phyloP scores from a whole-genome alignment of 1,140 invertebrate genomes.

The Hormaphis cornu region DNA sequence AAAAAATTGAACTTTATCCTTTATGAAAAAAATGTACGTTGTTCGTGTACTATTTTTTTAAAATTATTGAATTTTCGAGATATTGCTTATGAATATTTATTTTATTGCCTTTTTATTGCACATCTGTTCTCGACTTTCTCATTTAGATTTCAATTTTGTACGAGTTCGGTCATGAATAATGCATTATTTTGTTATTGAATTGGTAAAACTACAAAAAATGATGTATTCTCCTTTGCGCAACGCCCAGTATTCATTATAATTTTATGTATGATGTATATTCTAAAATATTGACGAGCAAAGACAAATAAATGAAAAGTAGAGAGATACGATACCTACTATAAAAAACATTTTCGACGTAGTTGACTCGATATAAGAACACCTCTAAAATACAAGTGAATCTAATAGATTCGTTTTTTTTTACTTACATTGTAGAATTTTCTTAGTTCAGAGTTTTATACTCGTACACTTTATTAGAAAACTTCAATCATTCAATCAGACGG shows the following conservation, averaged over 20 bases:
- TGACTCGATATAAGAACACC: background rate
- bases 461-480: too few species aligned
- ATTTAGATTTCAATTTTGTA: constrained; percentile 14
- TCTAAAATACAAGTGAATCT: background rate
- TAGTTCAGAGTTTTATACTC: too few species aligned
- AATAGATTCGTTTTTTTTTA: background rate
- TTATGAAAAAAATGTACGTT: background rate
- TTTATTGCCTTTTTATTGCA: background rate
- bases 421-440: background rate
- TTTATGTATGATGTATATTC: background rate
- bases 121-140: constrained; percentile 15
- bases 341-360: background rate
- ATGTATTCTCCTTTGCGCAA: background rate
- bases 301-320: background rate
- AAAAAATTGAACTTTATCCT: too few species aligned
- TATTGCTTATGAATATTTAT: background rate
- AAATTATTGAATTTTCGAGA: background rate
- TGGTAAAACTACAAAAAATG: constrained; percentile 13
- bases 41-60: background rate
- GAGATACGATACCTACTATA: too few species aligned
- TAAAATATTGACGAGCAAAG: background rate
- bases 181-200: constrained; percentile 9
- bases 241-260: background rate
- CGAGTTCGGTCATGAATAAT: constrained; percentile 4
- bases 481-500: too few species aligned